Conservation (phyloP, 2,113 vertebrate species). For the Lipophrys pholis region DNA sequence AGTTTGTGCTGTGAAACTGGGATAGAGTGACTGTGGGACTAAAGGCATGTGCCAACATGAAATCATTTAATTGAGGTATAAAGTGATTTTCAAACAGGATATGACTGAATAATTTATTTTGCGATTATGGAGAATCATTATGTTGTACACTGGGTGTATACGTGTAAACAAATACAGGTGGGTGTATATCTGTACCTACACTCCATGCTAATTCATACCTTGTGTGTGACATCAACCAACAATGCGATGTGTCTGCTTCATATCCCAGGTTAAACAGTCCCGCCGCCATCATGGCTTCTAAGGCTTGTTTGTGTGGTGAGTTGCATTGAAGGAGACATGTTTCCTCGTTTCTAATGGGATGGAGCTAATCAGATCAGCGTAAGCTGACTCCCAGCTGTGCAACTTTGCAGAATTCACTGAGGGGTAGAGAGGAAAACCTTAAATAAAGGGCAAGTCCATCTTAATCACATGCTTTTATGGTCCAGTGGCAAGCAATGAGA, state of each 20-base stretch:
- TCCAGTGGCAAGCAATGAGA: slow-evolving; percentile 54
- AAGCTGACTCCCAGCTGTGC: slow-evolving; percentile 52
- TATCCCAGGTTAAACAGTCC: slow-evolving; percentile 30
- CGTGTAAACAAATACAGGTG: no score
- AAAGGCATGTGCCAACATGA: no score
- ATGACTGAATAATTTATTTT: no score
- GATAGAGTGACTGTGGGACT: no score
- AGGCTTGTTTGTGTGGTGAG: slow-evolving; percentile 43
- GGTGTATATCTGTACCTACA: no score
- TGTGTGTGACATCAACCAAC: background rate
- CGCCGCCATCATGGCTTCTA: slow-evolving; percentile 27
- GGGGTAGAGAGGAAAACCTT: slow-evolving; percentile 62
- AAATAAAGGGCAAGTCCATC: slow-evolving; percentile 72
- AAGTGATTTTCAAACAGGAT: no score
- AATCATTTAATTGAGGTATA: no score
- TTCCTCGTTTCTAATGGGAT: slow-evolving; percentile 60
- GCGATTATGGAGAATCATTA: no score
- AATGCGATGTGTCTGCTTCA: background rate
- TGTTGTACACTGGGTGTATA: no score
- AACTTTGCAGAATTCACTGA: slow-evolving; percentile 52
- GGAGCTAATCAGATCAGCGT: slow-evolving; percentile 62
- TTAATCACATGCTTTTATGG: slow-evolving; percentile 64
- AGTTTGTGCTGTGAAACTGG: no score
- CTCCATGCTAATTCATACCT: no score
- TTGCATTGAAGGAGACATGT: slow-evolving; percentile 51